Conservation (phyloP, 2,113 vertebrate species). For the Thinocorus orbignyianus region DNA sequence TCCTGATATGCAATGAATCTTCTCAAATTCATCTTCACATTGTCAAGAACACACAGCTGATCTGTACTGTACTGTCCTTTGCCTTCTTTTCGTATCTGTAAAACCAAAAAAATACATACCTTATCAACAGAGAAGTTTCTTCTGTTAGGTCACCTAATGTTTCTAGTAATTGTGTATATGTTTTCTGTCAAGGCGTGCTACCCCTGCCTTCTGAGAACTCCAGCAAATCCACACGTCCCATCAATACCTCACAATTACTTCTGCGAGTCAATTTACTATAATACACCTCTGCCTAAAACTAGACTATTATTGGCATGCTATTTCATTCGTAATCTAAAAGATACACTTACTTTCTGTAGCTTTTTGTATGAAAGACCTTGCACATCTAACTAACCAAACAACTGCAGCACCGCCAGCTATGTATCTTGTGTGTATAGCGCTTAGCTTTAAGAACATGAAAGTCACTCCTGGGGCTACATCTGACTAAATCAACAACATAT, state of each 20-base stretch:
- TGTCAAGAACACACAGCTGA: constrained; percentile 93
- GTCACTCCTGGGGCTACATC: neutral
- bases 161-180: neutral
- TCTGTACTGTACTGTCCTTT: constrained; percentile 84
- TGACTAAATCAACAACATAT: neutral
- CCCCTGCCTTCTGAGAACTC: neutral
- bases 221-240: fast-evolving
- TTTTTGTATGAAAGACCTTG: neutral
- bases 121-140: neutral
- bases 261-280: neutral
- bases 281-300: neutral
- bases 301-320: neutral
- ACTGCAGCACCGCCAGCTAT: neutral
- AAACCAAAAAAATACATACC: neutral
- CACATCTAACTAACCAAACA: neutral
- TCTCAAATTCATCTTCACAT: constrained; percentile 92
- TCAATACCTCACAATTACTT: neutral
- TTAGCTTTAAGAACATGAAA: neutral
- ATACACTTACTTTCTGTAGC: neutral
- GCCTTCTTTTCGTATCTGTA: constrained; percentile 92
- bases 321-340: neutral
- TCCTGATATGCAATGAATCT: constrained; percentile 94
- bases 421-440: neutral
- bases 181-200: neutral
- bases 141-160: neutral